These are phyloP conservation scores for Gavia stellata DNA, from an alignment of 2,113 vertebrate species.

Conservation along the genomic window DNA sequence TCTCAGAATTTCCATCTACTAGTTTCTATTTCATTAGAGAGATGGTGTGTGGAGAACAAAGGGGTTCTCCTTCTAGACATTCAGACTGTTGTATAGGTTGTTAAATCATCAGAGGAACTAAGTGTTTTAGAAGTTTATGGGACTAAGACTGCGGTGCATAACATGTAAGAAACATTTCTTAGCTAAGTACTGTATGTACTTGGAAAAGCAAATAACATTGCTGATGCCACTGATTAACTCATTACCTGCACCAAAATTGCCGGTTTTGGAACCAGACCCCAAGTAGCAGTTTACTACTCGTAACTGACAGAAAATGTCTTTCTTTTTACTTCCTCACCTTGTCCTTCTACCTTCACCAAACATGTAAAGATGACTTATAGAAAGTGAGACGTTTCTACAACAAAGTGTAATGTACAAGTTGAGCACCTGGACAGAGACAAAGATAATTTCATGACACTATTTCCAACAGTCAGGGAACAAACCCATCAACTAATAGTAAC, in stretches of 20 bases:
- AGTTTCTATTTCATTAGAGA: slow-evolving; percentile 50
- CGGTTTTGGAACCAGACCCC: neutral
- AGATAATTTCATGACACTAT: neutral
- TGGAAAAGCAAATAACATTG: neutral
- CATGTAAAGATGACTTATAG: neutral
- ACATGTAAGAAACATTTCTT: neutral
- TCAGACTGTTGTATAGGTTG: neutral
- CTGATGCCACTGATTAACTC: neutral
- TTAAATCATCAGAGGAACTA: slow-evolving; percentile 27
- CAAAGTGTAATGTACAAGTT: neutral
- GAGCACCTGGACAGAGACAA: neutral
- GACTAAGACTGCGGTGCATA: neutral
- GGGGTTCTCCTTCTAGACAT: slow-evolving; percentile 13
- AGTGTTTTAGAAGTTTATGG: neutral
- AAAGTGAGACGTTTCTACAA: neutral
- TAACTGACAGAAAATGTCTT: neutral
- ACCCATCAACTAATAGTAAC: neutral
- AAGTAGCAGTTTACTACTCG: neutral
- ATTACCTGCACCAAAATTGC: neutral
- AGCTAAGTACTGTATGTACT: neutral
- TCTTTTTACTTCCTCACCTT: neutral
- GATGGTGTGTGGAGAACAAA: slow-evolving; percentile 26
- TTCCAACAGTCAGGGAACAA: neutral
- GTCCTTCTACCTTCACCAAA: neutral
- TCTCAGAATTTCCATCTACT: slow-evolving; percentile 64